These are phyloP conservation scores for Oophaga sylvatica DNA, from an alignment of 2,797 vertebrate species.

Conservation along the genomic window DNA sequence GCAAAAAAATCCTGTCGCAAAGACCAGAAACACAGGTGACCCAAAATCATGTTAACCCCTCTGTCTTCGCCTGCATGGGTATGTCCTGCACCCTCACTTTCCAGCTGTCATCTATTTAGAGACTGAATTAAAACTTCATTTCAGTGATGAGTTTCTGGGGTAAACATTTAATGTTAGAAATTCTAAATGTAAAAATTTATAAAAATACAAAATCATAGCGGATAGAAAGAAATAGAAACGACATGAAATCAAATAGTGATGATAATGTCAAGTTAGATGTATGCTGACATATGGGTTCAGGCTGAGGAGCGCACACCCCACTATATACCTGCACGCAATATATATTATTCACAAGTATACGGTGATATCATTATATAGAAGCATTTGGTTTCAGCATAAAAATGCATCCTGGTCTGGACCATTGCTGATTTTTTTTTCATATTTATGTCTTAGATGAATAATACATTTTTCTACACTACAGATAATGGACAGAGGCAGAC, in stretches of 20 bases:
- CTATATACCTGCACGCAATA: not conserved
- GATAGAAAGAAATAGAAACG: not conserved
- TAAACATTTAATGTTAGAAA: not conserved
- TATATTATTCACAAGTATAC: not conserved
- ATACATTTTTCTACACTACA: conserved; percentile 42
- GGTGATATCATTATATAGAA: too few species aligned
- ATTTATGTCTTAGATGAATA: conserved; percentile 46
- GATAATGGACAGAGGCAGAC: conserved; percentile 13
- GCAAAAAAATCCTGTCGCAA: conserved; percentile 9
- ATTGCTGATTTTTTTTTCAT: not conserved
- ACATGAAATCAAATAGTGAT: not conserved
- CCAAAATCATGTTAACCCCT: conserved; percentile 1
- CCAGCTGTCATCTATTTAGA: not conserved
- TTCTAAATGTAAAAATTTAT: not conserved
- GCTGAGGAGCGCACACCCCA: not conserved
- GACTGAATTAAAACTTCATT: not conserved
- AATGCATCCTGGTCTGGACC: not conserved
- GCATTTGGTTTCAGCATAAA: not conserved
- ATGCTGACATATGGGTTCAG: not conserved
- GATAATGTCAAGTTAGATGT: too few species aligned
- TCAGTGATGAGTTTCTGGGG: not conserved
- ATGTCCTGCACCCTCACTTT: too few species aligned
- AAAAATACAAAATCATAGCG: not conserved
- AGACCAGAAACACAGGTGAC: not conserved
- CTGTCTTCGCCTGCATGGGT: not conserved